phyloP scores from a whole-genome alignment of 2,888 invertebrate species.

The Resseliella maxima region DNA sequence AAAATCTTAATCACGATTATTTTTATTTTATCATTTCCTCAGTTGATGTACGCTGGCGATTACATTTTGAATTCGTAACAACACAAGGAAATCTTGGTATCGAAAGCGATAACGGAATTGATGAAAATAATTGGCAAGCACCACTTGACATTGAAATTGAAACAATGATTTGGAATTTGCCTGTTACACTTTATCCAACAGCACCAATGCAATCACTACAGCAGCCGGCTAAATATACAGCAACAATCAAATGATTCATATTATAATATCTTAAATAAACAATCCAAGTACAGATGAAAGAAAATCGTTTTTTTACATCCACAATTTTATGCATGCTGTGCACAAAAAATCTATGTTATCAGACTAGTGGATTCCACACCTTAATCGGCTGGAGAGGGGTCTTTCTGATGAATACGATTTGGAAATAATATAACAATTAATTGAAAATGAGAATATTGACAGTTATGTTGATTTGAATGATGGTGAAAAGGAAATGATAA shows the following conservation, averaged over 20 bases:
- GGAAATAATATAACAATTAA: too few species aligned
- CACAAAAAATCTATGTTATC: too few species aligned
- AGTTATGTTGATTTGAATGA: too few species aligned
- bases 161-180: slow-evolving; percentile 98
- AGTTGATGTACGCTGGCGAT: slow-evolving; percentile 91
- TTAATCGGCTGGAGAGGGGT: too few species aligned
- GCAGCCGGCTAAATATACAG: slow-evolving; percentile 65
- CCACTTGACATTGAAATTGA: slow-evolving; percentile 90
- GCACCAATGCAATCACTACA: slow-evolving; percentile 84
- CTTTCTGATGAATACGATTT: too few species aligned
- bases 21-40: slow-evolving; percentile 65
- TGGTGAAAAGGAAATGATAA: too few species aligned
- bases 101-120: slow-evolving; percentile 72
- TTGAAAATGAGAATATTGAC: too few species aligned
- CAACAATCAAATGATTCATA: slow-evolving; percentile 58
- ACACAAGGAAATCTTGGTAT: slow-evolving; percentile 71
- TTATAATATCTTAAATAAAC: too few species aligned
- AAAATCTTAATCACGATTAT: slow-evolving; percentile 26
- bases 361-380: too few species aligned
- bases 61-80: slow-evolving; percentile 98
- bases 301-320: too few species aligned
- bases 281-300: too few species aligned
- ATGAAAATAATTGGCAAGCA: slow-evolving; percentile 81
- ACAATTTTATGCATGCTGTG: too few species aligned
- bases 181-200: slow-evolving; percentile 92